These are phyloP conservation scores for Tapirus terrestris DNA, from an alignment of 2,113 vertebrate genomes.

Conservation along the genomic window DNA sequence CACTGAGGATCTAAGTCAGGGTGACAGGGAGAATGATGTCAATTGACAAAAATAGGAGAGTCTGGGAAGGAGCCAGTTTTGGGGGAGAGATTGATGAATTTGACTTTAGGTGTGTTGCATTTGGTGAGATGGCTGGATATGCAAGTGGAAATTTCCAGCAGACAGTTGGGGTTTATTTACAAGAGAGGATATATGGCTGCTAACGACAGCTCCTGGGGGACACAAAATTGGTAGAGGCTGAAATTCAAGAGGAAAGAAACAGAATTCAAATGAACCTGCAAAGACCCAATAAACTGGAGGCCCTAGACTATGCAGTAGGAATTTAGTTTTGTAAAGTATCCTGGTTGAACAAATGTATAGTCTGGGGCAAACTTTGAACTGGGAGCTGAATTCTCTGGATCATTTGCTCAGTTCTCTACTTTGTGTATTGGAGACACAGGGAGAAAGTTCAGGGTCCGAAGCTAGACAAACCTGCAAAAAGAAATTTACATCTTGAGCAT, in stretches of 20 bases:
- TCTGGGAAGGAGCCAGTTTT: slow-evolving; percentile 63
- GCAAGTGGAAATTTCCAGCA: slow-evolving; percentile 79
- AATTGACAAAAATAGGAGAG: slow-evolving; percentile 44
- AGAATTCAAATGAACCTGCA: slow-evolving; percentile 74
- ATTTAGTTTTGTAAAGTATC: slow-evolving; percentile 58
- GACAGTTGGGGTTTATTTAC: slow-evolving; percentile 77
- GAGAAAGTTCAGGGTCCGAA: neutral
- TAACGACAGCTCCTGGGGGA: slow-evolving; percentile 72
- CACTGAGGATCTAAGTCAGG: neutral
- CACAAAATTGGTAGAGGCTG: slow-evolving; percentile 70
- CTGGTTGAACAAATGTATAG: slow-evolving; percentile 17
- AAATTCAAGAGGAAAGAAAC: slow-evolving; percentile 76
- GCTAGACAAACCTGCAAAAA: neutral
- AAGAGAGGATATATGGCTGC: slow-evolving; percentile 67
- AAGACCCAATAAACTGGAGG: slow-evolving; percentile 18
- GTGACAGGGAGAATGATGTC: slow-evolving; percentile 56
- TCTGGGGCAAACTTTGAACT: neutral
- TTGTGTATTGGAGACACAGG: neutral
- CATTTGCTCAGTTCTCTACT: neutral
- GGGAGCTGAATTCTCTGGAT: neutral
- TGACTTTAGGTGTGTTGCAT: slow-evolving; percentile 63
- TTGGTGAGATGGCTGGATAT: slow-evolving; percentile 43
- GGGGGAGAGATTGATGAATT: slow-evolving; percentile 63
- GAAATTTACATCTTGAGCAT: neutral
- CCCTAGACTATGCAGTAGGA: neutral